Conservation (phyloP, 2,113 vertebrate species). For the Dolichallabes microphthalmus region DNA sequence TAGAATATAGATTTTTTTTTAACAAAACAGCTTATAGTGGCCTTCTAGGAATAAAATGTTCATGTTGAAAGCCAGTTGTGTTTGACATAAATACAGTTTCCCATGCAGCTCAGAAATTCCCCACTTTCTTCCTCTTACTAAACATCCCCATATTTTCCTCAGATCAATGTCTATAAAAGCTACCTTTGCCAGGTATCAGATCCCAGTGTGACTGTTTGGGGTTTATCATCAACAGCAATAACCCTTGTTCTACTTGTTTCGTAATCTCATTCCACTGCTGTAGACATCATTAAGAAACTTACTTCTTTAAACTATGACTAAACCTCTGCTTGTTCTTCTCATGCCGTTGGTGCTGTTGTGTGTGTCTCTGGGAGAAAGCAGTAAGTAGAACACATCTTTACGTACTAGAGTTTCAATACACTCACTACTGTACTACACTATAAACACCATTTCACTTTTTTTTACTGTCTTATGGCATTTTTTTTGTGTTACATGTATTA, state of each 20-base stretch:
- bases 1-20: too few relatives aligned
- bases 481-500: too few relatives aligned
- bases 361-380: conserved; percentile 49
- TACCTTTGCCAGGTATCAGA: background rate
- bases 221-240: background rate
- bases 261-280: background rate
- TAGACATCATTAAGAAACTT: background rate
- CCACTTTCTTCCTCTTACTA: background rate
- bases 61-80: background rate
- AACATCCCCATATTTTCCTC: background rate
- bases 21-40: background rate
- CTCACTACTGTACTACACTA: background rate
- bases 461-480: too few relatives aligned
- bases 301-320: conserved; percentile 55
- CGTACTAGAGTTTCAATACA: background rate
- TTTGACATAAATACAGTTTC: conserved; percentile 20
- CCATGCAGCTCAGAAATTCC: conserved; percentile 2
- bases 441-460: background rate
- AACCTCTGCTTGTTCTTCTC: conserved; percentile 37
- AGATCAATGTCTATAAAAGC: conserved; percentile 22
- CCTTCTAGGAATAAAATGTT: background rate
- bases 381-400: conserved; percentile 56
- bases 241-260: background rate
- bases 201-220: too few relatives aligned
- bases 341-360: conserved; percentile 47